Base-by-base conservation (phyloP, 2,888 invertebrate species). In the Protodeltote pygarga region DNA sequence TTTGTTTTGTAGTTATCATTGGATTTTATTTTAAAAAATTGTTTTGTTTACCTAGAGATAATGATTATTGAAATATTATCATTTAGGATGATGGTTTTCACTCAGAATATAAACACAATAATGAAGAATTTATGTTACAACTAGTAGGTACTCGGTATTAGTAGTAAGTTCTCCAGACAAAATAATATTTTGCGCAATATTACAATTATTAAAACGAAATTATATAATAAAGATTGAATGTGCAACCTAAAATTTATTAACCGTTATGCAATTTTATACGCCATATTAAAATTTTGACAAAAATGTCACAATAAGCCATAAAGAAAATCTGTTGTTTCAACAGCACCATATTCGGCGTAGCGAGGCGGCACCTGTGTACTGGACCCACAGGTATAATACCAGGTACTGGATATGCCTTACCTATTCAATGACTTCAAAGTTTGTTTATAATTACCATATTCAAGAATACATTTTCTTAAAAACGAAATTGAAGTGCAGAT, bases 321-420 rank as follows among this genome's bases (percentile, higher is more conserved):
- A 60, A 64, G 50, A 38, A 33, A 46, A 53, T 50, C 16, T 17
- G 38, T 41, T 35, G 45, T 62, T 44, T 42, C 46, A 27, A 9
- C 35, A 25, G 34, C 32, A 3, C 51, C 59, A 50, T 54, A 64
- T 72, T 77, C 71, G 71, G 45, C 66, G 66, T 47, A 67, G 62
- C 31, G 41, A 71, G 53, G 25, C 71, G 58, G 78, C 73, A 65
- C 63, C 47, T n/a, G n/a, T n/a, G n/a, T n/a, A n/a, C n/a, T 59
- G 59, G 38, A 27, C 35, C 25, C 15, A 24, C 23, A 15, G 15
- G 37, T 40, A 42, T 38, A 28, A 59, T 65, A 15, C 45, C 60
- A 68, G 37, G 50, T 35, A 28, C 71, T 75, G 50, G 77, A 77
- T 49, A 59, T 33, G 69, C 21, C 54, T 46, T 14, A 8, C 2